Conservation (phyloP, 2,113 vertebrate genomes). For the Arothron firmamentum region DNA sequence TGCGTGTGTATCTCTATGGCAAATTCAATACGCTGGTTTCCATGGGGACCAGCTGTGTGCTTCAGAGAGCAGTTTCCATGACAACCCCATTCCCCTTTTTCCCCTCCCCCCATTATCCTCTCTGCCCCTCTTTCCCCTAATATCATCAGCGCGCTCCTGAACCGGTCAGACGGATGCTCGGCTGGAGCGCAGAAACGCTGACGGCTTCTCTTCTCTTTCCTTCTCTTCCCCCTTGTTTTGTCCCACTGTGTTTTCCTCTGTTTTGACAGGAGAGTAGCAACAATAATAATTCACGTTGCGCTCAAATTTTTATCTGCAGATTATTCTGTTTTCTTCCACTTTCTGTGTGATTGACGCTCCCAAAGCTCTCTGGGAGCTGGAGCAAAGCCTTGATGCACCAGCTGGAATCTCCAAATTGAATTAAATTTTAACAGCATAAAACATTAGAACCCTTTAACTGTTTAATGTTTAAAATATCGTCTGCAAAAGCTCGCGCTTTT, state of each 20-base stretch:
- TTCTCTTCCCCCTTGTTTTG: neutral
- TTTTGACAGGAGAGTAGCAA: neutral
- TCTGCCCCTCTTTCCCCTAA: slow-evolving; percentile 6
- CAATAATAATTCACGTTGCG: too few relatives aligned
- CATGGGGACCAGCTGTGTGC: slow-evolving; percentile 68
- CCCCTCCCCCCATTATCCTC: slow-evolving; percentile 34
- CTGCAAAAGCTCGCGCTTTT: neutral
- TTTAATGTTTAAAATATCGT: neutral
- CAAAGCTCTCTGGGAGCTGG: neutral
- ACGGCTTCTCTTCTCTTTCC: neutral
- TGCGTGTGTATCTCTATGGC: slow-evolving; percentile 38
- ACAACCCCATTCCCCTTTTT: slow-evolving; percentile 56
- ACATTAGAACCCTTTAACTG: neutral
- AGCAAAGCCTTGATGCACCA: neutral
- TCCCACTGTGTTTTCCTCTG: neutral
- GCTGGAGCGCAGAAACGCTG: neutral
- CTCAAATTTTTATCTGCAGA: neutral
- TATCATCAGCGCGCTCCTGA: slow-evolving; percentile 22
- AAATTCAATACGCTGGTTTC: slow-evolving; percentile 67
- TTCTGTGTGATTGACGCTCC: neutral
- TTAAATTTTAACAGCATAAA: neutral
- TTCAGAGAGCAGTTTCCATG: slow-evolving; percentile 74
- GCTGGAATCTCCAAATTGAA: neutral
- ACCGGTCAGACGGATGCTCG: slow-evolving; percentile 10
- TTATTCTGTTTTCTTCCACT: neutral